phyloP scores from a whole-genome alignment of 2,113 vertebrate species.

The Microcebus lehilahytsara region DNA sequence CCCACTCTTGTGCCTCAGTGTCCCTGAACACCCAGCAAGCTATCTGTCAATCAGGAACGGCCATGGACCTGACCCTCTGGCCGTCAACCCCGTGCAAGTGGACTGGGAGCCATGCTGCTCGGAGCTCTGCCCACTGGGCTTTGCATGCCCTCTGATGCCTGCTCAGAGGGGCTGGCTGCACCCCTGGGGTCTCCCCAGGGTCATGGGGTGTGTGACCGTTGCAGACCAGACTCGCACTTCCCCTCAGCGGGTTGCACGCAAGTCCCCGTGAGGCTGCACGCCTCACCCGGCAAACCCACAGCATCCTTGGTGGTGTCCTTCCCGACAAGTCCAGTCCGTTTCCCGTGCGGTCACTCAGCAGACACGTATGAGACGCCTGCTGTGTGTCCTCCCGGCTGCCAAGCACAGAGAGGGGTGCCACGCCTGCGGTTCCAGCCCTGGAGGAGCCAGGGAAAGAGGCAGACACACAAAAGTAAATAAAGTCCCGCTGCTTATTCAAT shows the following conservation, averaged over 20 bases:
- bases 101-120: accelerated
- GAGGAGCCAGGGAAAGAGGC: neutral
- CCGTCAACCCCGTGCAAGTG: too few species aligned
- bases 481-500: neutral
- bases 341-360: neutral
- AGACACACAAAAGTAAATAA: neutral
- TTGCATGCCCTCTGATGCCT: accelerated
- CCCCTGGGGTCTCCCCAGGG: accelerated
- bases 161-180: accelerated
- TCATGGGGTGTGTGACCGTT: accelerated
- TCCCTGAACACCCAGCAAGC: neutral
- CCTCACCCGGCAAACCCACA: neutral
- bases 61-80: accelerated
- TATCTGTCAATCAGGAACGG: accelerated
- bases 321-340: accelerated
- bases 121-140: too few species aligned
- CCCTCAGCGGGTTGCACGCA: neutral
- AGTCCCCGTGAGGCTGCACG: accelerated
- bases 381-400: accelerated
- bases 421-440: too few species aligned
- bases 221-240: neutral
- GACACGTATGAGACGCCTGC: accelerated
- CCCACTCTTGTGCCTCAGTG: too few species aligned
- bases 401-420: neutral
- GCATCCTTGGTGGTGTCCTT: too few species aligned